Base-by-base conservation (phyloP, 2,113 vertebrate species). In the Oncorhynchus tshawytscha region DNA sequence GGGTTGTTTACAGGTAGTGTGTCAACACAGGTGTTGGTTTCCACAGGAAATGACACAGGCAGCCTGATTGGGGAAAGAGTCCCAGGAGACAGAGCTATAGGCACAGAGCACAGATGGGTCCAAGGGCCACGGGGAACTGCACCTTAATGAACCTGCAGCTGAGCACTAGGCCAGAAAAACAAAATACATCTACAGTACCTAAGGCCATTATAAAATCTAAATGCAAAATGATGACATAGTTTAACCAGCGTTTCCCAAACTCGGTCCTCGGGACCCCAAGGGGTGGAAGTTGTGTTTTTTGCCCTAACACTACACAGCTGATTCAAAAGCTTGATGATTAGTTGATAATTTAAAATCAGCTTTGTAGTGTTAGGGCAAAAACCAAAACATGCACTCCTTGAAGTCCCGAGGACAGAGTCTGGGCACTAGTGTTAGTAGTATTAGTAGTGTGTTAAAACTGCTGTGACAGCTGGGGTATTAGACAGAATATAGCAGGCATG, bases 91-190 rank as follows among this genome's bases (percentile, higher is more conserved):
- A 27, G 87, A 87, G 91, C 94, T 92, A 94, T 95, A 95, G 95
- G 92, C 94, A 92, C 39, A 45, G 94, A 88, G 94, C 93, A 92
- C 96, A 97, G 95, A 96, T 95, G 96, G 94, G 95, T 93, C 93
- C 92, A 45, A 89, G 91, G 93, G 94, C 93, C 94, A 92, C 87
- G 79, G 89, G 92, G 95, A 92, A 91, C 82, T 82, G 94, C 94
- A 95, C 94, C 94, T 94, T 94, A 96, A 97, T 96, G 88, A 96
- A 93, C 75, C 82, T 92, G 93, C 91, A 94, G 94, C 94, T 94
- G 91, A 92, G 91, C 88, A 91, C 91, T 90, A 81, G 76, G 88
- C 88, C 89, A 84, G 87, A 62, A 3, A 62, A 85, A 85, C 90
- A 90, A 89, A 90, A 90, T 89, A 91, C 88, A 91, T 88, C 18